Conservation (phyloP, 2,113 vertebrate species). For the Marmota flaviventris region DNA sequence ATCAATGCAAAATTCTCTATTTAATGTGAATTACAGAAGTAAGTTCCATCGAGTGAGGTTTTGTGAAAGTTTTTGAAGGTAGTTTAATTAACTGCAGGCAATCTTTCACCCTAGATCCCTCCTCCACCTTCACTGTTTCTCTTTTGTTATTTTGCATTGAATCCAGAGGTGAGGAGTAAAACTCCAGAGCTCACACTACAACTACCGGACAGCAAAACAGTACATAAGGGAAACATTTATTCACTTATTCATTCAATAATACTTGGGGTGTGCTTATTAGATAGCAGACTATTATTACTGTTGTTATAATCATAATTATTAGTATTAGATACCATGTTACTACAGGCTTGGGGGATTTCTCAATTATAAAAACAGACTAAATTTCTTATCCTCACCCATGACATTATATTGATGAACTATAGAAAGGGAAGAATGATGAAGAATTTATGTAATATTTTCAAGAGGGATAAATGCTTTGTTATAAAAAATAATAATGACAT, state of each 20-base stretch:
- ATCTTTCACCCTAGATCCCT: background rate
- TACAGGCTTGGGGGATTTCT: background rate
- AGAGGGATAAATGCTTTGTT: background rate
- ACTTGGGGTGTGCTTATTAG: background rate
- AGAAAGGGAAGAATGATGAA: background rate
- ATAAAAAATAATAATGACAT: background rate
- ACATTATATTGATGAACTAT: background rate
- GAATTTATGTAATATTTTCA: background rate
- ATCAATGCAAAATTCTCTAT: background rate
- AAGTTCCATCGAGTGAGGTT: background rate
- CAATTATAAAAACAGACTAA: background rate
- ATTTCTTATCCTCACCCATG: background rate
- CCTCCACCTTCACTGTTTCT: background rate
- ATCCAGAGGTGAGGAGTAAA: background rate
- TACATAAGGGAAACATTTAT: background rate
- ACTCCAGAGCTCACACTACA: background rate
- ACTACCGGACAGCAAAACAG: background rate
- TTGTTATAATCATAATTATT: background rate
- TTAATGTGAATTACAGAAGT: background rate
- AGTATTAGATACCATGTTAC: background rate
- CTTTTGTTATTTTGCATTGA: background rate
- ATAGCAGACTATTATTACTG: background rate
- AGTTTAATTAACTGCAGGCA: background rate
- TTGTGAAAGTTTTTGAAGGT: background rate
- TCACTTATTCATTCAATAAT: background rate